Conservation (phyloP, 2,888 invertebrate species). For the Temnothorax rugatulus region DNA sequence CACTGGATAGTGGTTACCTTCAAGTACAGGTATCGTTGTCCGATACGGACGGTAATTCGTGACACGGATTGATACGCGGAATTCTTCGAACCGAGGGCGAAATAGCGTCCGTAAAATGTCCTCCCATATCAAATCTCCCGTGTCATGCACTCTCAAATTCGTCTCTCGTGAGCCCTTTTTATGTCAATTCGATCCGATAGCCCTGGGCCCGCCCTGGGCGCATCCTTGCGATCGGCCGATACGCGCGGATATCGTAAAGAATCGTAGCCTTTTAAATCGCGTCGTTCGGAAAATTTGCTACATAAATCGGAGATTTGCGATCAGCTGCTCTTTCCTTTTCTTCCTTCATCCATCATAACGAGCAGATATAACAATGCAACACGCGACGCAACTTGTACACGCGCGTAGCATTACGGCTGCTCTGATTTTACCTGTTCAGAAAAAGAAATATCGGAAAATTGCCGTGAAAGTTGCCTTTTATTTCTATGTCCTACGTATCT, state of each 20-base stretch:
- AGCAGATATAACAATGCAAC: neutral
- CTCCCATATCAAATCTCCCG: constrained; percentile 3
- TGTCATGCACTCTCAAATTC: constrained; percentile 13
- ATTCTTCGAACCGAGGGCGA: constrained; percentile 34
- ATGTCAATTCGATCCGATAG: constrained; percentile 15
- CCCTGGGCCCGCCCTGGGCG: neutral
- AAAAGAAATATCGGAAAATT: constrained; percentile 27
- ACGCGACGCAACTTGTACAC: neutral
- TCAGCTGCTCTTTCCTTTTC: neutral
- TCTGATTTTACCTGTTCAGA: constrained; percentile 6
- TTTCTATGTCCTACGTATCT: constrained; percentile 16
- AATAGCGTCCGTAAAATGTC: constrained; percentile 48
- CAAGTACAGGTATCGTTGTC: constrained; percentile 44
- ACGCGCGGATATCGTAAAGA: constrained; percentile 3
- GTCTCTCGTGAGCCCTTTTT: neutral
- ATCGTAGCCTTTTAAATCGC: constrained; percentile 5
- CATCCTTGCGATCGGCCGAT: neutral
- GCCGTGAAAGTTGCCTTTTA: constrained; percentile 2
- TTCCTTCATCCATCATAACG: neutral
- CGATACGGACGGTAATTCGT: constrained; percentile 46
- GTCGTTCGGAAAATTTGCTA: constrained; percentile 26
- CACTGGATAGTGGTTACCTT: constrained; percentile 40
- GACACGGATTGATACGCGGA: constrained; percentile 41
- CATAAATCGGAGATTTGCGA: constrained; percentile 38
- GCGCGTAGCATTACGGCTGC: neutral